phyloP scores from a whole-genome alignment of 2,113 vertebrate genomes.

The Chinchilla lanigera region DNA sequence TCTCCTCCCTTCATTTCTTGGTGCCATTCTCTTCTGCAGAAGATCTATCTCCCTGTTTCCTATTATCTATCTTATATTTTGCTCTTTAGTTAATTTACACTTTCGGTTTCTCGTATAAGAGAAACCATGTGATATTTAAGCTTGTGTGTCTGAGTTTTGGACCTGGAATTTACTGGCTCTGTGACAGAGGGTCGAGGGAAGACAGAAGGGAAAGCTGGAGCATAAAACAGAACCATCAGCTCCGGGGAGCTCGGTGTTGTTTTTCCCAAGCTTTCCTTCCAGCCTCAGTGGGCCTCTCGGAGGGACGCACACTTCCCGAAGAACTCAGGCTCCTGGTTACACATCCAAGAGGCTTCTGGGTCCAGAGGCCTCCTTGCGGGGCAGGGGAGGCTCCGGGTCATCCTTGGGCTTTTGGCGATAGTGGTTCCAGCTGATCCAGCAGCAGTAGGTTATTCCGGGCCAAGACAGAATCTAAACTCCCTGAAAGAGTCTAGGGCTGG shows the following conservation, averaged over 20 bases:
- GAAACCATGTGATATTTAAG: background rate
- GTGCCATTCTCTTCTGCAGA: background rate
- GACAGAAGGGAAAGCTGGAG: background rate
- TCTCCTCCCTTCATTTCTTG: background rate
- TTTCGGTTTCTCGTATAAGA: background rate
- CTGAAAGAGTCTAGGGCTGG: constrained; percentile 43
- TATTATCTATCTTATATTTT: background rate
- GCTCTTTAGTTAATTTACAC: background rate
- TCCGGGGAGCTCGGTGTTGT: background rate
- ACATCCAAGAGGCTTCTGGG: background rate
- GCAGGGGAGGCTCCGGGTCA: background rate
- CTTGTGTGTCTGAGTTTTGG: background rate
- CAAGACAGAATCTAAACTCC: constrained; percentile 53
- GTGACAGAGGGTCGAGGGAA: background rate
- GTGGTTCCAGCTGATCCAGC: constrained; percentile 27
- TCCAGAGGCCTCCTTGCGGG: background rate
- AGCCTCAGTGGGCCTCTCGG: background rate
- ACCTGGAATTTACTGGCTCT: background rate
- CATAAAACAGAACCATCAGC: background rate
- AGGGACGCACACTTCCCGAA: background rate
- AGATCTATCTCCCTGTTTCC: background rate
- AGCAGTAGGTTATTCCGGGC: constrained; percentile 10
- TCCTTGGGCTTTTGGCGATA: constrained; percentile 45
- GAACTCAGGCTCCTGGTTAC: background rate
- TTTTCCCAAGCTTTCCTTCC: background rate